phyloP scores from a whole-genome alignment of 2,113 vertebrate species.

The Rissa tridactyla region DNA sequence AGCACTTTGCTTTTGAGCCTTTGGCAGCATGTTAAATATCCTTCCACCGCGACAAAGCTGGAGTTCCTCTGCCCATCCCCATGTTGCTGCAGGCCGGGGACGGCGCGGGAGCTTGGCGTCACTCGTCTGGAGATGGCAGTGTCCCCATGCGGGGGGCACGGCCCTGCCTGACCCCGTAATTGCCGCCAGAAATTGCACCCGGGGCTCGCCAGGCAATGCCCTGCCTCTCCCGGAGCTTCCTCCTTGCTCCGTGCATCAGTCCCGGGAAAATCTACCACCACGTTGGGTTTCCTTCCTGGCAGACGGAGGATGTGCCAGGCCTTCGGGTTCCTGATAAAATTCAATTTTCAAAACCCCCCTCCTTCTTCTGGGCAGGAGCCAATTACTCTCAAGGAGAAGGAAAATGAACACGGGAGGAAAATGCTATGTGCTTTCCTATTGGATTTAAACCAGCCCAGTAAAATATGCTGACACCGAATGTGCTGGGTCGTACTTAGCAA shows the following conservation, averaged over 20 bases:
- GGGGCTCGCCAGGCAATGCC: neutral
- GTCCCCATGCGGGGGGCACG: rapidly evolving
- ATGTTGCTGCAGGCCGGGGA: rapidly evolving
- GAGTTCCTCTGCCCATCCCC: neutral
- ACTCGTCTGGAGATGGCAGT: rapidly evolving
- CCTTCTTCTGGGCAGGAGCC: neutral
- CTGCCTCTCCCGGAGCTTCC: neutral
- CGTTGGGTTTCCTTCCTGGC: rapidly evolving
- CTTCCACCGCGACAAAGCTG: rapidly evolving
- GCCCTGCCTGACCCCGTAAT: neutral
- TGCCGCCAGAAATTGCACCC: neutral
- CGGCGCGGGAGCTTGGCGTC: rapidly evolving
- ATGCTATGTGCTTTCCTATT: rapidly evolving
- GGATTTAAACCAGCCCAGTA: neutral
- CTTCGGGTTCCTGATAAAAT: rapidly evolving
- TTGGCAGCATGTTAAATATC: rapidly evolving
- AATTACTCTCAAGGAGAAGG: neutral
- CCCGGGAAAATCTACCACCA: rapidly evolving
- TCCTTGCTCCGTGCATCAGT: rapidly evolving
- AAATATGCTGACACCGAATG: neutral
- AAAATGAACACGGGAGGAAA: neutral
- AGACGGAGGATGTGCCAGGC: rapidly evolving
- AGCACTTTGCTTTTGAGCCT: neutral
- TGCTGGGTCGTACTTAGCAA: neutral
- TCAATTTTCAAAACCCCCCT: neutral